These are phyloP conservation scores for Oriolus oriolus DNA, from an alignment of 2,113 vertebrate species.

Conservation along the genomic window DNA sequence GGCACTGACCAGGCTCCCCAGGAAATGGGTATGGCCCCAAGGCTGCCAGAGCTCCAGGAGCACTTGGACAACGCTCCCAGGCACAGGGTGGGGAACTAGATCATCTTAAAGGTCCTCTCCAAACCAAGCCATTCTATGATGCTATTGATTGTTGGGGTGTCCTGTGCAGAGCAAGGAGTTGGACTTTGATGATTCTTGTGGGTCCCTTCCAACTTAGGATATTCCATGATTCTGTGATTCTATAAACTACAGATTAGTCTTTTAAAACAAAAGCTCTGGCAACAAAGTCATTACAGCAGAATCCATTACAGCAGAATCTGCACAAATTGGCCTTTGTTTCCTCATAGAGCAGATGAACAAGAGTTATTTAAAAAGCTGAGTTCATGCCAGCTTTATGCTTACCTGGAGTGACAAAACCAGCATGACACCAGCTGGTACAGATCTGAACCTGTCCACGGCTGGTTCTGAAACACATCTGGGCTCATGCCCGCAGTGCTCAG, in stretches of 20 bases:
- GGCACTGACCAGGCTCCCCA: not conserved
- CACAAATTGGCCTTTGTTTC: not conserved
- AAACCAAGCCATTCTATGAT: not conserved
- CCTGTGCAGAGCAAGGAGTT: not conserved
- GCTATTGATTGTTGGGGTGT: not conserved
- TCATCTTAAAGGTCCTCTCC: not conserved
- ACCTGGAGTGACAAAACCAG: not conserved
- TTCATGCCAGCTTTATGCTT: not conserved
- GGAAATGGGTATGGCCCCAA: not conserved
- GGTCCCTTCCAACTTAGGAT: not conserved
- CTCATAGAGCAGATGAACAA: not conserved
- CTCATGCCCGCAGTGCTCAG: rapidly evolving
- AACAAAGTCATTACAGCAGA: not conserved
- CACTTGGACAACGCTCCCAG: not conserved
- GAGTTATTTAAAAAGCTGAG: not conserved
- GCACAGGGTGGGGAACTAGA: not conserved
- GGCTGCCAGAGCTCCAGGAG: not conserved
- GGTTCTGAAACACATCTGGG: not conserved
- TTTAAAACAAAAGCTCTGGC: not conserved
- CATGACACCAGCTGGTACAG: not conserved
- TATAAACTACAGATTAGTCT: not conserved
- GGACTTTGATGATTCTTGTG: not conserved
- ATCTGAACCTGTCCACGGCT: too few species aligned
- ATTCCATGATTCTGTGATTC: not conserved
- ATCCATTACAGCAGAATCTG: not conserved